A percentile compares a stretch with the other conserved stretches of the same genome.
phyloP scores from a whole-genome alignment of 23 tunicate genomes.

The Styela clava region DNA sequence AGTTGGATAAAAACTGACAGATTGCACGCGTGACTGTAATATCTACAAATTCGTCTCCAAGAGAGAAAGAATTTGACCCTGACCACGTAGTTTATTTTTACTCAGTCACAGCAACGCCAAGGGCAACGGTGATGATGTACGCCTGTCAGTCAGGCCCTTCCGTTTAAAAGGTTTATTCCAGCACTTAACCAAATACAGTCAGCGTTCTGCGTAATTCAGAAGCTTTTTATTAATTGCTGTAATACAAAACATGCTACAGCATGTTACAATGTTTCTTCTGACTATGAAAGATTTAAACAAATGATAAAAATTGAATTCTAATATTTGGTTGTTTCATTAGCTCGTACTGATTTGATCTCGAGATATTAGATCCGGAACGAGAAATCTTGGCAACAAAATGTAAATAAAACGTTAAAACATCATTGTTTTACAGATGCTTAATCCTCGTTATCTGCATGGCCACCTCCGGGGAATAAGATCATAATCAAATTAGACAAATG shows the following conservation, averaged over 20 bases:
- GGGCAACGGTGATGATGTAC: background rate
- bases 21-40: background rate
- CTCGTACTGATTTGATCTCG: background rate
- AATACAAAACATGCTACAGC: slow-evolving; percentile 15
- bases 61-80: background rate
- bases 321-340: slow-evolving; percentile 3
- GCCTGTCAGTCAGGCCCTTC: background rate
- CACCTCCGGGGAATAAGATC: slow-evolving; percentile 11
- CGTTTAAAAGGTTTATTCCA: too few relatives aligned
- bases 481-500: background rate
- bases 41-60: background rate
- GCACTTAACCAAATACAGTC: too few relatives aligned
- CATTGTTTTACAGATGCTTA: slow-evolving; percentile 27
- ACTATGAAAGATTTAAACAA: slow-evolving; percentile 14
- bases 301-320: slow-evolving; percentile 11
- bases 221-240: background rate
- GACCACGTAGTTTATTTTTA: background rate
- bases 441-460: background rate
- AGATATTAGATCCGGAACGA: slow-evolving; percentile 20
- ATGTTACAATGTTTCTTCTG: slow-evolving; percentile 7
- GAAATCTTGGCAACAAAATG: background rate
- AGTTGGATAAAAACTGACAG: background rate
- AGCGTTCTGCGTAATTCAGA: background rate
- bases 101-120: background rate
- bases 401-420: slow-evolving; percentile 5